Base-by-base conservation (phyloP, 2,888 invertebrate species). In the Drosophila vallismaia region DNA sequence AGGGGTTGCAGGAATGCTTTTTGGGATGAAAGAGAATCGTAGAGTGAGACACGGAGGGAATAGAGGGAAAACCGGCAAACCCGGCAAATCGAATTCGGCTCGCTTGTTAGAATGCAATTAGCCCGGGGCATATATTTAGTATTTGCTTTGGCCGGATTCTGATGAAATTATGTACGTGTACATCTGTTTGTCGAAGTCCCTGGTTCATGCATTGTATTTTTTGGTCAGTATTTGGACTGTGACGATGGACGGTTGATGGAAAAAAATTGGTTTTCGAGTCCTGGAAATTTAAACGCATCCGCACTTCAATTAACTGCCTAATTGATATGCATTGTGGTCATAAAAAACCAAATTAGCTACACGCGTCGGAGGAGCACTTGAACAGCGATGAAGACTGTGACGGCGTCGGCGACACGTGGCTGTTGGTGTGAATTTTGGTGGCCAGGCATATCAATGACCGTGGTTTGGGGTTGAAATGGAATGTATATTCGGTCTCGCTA, bases 21-120 rank as follows among this genome's bases (percentile, higher is more conserved):
- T 42, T 45, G 40, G 28, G n/a, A 42, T 4, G 36, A 44, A 33
- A 26, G 48, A 33, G 5, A 26, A n/a, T 24, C 12, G 4, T 29
- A 46, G 42, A 46, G 48, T 6, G 33, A 33, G 14, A 46, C 19
- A 46, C 26, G 45, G 40, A 64, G 36, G 10, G 14, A 60, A 52
- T 48, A 46, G 36, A 45, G 46, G 6, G 33, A 36, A 12, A 46
- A 31, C 19, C 14, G 40, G 40, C 14, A 6, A 40, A 14, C 85
- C 77, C 64, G 77, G 75, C 78, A 88, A 90, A 90, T 90, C 86
- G 85, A 88, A 88, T 90, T 90, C 83, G 75, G 77, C 60, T 76
- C 72, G 90, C 90, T 89, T 90, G 90, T 90, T 90, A 88, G 84
- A 88, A 88, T 79, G 83, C 88, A 90, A 90, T 90, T 90, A 89